These are phyloP conservation scores for Lacanobia wlatinum DNA, from an alignment of 2,888 invertebrate species.

Conservation along the genomic window DNA sequence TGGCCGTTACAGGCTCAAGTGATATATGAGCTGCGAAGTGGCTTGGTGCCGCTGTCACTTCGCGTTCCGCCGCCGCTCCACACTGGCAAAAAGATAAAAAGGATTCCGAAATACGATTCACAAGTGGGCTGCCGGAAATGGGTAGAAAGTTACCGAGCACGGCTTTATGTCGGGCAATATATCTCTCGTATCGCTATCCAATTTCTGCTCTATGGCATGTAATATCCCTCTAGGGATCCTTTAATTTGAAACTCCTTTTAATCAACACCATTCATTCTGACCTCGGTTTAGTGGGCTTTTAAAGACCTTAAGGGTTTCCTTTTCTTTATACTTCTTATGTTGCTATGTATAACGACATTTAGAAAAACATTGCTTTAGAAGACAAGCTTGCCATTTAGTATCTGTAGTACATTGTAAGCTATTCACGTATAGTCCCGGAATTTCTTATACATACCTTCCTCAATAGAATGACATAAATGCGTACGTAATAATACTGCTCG, in stretches of 20 bases:
- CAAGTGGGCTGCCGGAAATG: constrained; percentile 89
- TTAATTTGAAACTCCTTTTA: constrained; percentile 86
- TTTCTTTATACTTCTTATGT: constrained; percentile 18
- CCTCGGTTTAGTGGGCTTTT: constrained; percentile 65
- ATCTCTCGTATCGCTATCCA: constrained; percentile 89
- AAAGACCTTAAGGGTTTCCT: constrained; percentile 40
- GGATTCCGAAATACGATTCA: constrained; percentile 89
- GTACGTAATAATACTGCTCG: background rate
- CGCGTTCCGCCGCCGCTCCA: constrained; percentile 82
- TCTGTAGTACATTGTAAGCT: background rate
- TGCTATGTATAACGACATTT: constrained; percentile 1
- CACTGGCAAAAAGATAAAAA: constrained; percentile 89
- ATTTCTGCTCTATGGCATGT: constrained; percentile 89
- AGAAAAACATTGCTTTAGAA: constrained; percentile 9
- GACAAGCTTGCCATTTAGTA: background rate
- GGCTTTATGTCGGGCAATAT: constrained; percentile 89
- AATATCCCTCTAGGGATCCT: constrained; percentile 85
- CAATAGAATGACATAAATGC: background rate
- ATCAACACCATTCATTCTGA: constrained; percentile 82
- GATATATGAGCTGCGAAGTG: constrained; percentile 90
- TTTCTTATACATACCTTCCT: background rate
- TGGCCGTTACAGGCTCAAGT: constrained; percentile 86
- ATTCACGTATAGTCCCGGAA: background rate
- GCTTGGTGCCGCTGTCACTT: constrained; percentile 89
- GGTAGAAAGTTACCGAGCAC: constrained; percentile 88